phyloP scores from a whole-genome alignment of 2,888 invertebrate genomes.

The Agrotis ipsilon region DNA sequence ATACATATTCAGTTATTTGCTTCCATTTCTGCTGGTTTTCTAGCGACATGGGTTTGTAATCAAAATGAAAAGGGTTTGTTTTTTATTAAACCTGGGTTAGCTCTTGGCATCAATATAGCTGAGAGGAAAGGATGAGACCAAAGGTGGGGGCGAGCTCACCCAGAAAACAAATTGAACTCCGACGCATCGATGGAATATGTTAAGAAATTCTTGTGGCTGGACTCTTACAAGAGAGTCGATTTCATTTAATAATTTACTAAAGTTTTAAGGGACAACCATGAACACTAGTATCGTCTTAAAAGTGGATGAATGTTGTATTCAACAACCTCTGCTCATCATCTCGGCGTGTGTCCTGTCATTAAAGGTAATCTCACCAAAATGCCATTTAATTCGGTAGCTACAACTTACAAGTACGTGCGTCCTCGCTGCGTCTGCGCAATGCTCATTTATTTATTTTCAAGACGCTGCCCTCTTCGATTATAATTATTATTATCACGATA shows the following conservation, averaged over 20 bases:
- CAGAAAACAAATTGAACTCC: no score
- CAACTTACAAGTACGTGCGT: conserved; percentile 16
- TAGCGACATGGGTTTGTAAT: not conserved
- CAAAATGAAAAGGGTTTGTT: not conserved
- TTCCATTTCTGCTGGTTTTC: conserved; percentile 9
- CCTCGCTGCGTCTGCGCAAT: conserved; percentile 48
- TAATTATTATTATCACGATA: conserved; percentile 35
- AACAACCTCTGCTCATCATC: conserved; percentile 10
- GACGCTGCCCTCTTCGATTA: conserved; percentile 41
- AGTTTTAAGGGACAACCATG: not conserved
- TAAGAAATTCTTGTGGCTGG: no score
- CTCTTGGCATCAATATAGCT: no score
- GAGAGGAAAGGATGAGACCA: no score
- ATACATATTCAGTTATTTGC: conserved; percentile 18
- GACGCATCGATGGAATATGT: no score
- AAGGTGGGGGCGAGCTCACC: no score
- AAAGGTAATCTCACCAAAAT: conserved; percentile 14
- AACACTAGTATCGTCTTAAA: not conserved
- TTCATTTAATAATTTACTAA: not conserved
- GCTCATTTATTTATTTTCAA: conserved; percentile 52
- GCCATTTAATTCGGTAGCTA: conserved; percentile 38
- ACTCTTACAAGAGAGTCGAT: not conserved
- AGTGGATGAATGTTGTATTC: conserved; percentile 16
- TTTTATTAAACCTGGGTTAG: no score
- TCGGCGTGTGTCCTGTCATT: conserved; percentile 25